These are phyloP conservation scores for Hoplodrina ambigua DNA, from an alignment of 2,888 invertebrate genomes.

Conservation along the genomic window DNA sequence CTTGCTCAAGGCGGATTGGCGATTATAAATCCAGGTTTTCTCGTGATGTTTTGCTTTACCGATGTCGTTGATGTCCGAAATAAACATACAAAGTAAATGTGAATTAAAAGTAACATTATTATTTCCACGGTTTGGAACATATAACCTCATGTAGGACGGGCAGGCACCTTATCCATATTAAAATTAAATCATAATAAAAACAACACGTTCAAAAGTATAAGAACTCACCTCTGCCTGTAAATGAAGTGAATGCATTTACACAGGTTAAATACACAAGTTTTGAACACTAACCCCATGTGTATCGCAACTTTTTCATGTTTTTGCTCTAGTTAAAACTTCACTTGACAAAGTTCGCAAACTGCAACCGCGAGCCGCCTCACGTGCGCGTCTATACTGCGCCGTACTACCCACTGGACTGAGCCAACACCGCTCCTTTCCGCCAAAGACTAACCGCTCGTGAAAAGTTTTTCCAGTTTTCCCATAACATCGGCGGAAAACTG, in stretches of 20 bases:
- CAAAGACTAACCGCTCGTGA: conserved; percentile 15
- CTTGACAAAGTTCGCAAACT: conserved; percentile 27
- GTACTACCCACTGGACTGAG: conserved; percentile 38
- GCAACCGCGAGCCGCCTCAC: not conserved
- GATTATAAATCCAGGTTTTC: too few relatives aligned
- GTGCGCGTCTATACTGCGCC: conserved; percentile 27
- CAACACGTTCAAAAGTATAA: not conserved
- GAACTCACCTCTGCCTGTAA: conserved; percentile 28
- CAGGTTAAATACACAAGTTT: conserved; percentile 20
- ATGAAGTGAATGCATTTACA: conserved; percentile 1
- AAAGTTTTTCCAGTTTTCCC: conserved; percentile 41
- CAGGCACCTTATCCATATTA: too few relatives aligned
- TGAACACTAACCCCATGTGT: conserved; percentile 10
- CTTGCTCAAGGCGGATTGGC: too few relatives aligned
- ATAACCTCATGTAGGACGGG: too few relatives aligned
- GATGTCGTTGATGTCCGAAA: too few relatives aligned
- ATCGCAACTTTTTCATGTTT: conserved; percentile 33
- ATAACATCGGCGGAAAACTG: conserved; percentile 26
- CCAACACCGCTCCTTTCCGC: conserved; percentile 12
- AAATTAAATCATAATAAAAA: not conserved
- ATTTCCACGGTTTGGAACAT: too few relatives aligned
- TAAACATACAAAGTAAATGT: too few relatives aligned
- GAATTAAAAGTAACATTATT: too few relatives aligned
- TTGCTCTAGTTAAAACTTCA: conserved; percentile 30
- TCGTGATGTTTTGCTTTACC: too few relatives aligned